These are phyloP conservation scores for Hyles vespertilio DNA, from an alignment of 1,140 invertebrate species.

Conservation along the genomic window DNA sequence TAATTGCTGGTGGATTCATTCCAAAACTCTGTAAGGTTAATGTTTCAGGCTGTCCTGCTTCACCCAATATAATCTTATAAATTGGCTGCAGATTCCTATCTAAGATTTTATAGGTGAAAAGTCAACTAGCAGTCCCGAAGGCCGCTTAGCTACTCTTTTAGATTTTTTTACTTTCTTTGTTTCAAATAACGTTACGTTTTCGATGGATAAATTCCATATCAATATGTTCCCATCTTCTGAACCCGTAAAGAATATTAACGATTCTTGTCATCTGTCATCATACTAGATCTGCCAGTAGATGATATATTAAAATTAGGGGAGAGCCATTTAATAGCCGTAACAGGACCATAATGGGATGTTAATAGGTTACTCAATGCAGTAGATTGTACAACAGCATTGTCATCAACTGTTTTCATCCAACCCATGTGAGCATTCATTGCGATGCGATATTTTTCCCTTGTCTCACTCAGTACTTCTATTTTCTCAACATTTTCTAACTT, in stretches of 20 bases:
- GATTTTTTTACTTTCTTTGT: conserved; percentile 68
- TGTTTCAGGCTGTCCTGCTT: conserved; percentile 58
- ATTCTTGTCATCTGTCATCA: conserved; percentile 60
- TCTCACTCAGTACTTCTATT: conserved; percentile 78
- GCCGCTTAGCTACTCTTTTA: conserved; percentile 67
- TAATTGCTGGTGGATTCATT: conserved; percentile 45
- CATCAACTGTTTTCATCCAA: conserved; percentile 80
- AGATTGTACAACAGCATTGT: conserved; percentile 75
- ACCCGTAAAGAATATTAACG: conserved; percentile 79
- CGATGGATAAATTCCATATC: conserved; percentile 81
- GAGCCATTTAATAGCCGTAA: conserved; percentile 82
- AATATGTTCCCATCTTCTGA: conserved; percentile 81
- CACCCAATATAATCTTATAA: conserved; percentile 74
- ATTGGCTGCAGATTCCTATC: conserved; percentile 78
- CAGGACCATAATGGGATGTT: conserved; percentile 78
- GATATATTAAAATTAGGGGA: conserved; percentile 77
- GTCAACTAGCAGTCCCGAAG: conserved; percentile 75
- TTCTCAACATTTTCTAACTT: conserved; percentile 80
- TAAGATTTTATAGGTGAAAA: conserved; percentile 77
- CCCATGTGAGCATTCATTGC: conserved; percentile 79
- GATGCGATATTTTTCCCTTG: conserved; percentile 78
- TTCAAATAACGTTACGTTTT: conserved; percentile 62
- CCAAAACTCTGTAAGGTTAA: conserved; percentile 61
- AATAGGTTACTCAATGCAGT: conserved; percentile 78
- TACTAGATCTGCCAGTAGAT: conserved; percentile 76